Evolutionary conservation across 2,888 invertebrate species (phyloP), one percentile per base, ranked within the genome.

Genomic region (Caenorhabditis panamensis): DNA sequence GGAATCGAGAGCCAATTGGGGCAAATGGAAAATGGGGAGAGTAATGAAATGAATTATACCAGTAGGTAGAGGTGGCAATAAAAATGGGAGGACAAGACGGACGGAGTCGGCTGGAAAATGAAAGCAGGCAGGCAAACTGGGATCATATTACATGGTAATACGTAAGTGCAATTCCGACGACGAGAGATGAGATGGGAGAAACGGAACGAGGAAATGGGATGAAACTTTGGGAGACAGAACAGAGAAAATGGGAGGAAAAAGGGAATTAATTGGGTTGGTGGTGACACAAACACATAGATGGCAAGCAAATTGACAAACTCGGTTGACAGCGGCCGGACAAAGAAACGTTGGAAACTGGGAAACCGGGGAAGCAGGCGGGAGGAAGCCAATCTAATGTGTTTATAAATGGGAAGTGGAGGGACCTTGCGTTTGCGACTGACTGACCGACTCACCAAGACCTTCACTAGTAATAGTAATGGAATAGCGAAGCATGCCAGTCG

Each of bases 101-200:
- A 51, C 59, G 47, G n/a, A 58, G 63, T 54, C 54, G 63, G 44
- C 41, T 64, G 49, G 53, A 75, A 61, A 75, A 75, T 66, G 58
- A 66, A 61, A 66, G 75, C 51, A 61, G 51, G 53, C 75, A 37
- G 24, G 63, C 64, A 28, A 59, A 66, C 58, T 24, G 61, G 44
- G 75, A 75, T 75, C 75, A 67, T 66, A 66, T 75, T 75, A 66
- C 75, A 75, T 75, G 66, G 75, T 75, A 75, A 75, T 75, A 64
- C 53, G 66, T 53, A 66, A 53, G 66, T 73, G 73, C 73, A 66
- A 73, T 75, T 66, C 37, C 59, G 66, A 63, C 28, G 41, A 26
- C 28, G 31, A 47, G 31, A 28, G 63, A 58, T 11, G 51, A 49
- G 31, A 49, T 56, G 58, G 13, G 44, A 37, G 47, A 69, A 51